Evolutionary conservation across 2,797 vertebrate species (phyloP), one percentile per base, ranked within the genome.

Genomic region (Xenops minutus): DNA sequence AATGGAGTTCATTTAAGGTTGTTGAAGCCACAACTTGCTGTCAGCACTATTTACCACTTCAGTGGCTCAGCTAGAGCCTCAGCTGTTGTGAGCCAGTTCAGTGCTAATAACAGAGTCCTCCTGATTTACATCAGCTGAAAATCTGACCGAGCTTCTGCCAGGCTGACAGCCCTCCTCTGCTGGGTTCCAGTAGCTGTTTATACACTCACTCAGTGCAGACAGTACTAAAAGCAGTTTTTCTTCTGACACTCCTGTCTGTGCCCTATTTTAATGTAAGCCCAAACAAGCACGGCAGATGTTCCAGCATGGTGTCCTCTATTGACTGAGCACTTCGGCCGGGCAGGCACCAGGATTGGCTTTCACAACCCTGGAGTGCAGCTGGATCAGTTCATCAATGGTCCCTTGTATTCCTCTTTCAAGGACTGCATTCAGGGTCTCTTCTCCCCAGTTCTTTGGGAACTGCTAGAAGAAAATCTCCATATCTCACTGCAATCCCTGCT

Each of bases 1-100:
- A 95, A 96, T 95, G 92, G 94, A 83, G 95, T 96, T 97, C 96
- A 96, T 96, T 97, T 96, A 96, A 96, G 95, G 92, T 96, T 97
- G 95, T 91, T 71, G 82, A 93, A 97, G 94, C 94, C 95, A 94
- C 96, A 97, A 91, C 93, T 96, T 74, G 94, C 96, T 97, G 95
- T 97, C 96, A 97, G 95, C 94, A 89, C 95, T 95, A 13, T 96
- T 97, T 95, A 96, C 94, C 95, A 97, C 95, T 97, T 97, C 96
- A 95, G 95, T 96, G 94, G 83, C 96, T 95, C 83, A 72, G 92
- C 91, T 92, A 96, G 88, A 95, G 92, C 84, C 84, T 96, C 96
- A 96, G 95, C 94, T 97, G 95, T 59, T 81, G 84, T 34, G 61
- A 93, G 88, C 94, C 88, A 95, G 88, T 56, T 95, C 93, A 92